phyloP scores from a whole-genome alignment of 64 coral and sea anemone genomes.

The Montipora cactus region DNA sequence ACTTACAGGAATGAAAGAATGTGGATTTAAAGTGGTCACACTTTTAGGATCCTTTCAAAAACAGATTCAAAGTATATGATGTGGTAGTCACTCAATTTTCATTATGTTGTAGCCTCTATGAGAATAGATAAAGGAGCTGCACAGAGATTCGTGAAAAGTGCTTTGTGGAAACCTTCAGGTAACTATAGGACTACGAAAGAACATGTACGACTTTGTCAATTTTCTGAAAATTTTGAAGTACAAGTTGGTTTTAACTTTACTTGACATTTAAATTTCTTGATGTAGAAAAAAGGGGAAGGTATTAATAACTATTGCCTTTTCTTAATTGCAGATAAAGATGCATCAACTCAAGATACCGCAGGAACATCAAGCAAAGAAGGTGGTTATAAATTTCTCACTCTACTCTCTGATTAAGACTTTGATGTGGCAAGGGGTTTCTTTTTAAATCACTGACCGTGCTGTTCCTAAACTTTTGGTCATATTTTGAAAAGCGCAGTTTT shows the following conservation, averaged over 20 bases:
- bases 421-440: background rate
- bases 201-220: too few species aligned
- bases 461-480: too few species aligned
- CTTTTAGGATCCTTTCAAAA: too few species aligned
- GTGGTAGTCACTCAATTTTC: background rate
- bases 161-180: constrained; percentile 86
- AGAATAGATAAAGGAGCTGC: constrained; percentile 94
- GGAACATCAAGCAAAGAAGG: constrained; percentile 29
- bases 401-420: background rate
- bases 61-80: background rate
- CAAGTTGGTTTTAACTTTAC: too few species aligned
- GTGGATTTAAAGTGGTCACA: too few species aligned
- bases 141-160: constrained; percentile 94
- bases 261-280: too few species aligned
- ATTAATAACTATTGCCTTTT: background rate
- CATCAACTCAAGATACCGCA: background rate
- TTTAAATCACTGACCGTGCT: too few species aligned
- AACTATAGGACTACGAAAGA: background rate
- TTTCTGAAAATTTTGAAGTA: too few species aligned
- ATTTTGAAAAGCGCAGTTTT: too few species aligned
- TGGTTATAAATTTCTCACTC: background rate
- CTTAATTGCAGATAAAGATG: background rate
- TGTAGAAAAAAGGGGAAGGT: too few species aligned
- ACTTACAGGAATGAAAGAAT: too few species aligned
- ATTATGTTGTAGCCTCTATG: constrained; percentile 74